Conservation (phyloP, 2,888 invertebrate genomes). For the Melanotus villosus region DNA sequence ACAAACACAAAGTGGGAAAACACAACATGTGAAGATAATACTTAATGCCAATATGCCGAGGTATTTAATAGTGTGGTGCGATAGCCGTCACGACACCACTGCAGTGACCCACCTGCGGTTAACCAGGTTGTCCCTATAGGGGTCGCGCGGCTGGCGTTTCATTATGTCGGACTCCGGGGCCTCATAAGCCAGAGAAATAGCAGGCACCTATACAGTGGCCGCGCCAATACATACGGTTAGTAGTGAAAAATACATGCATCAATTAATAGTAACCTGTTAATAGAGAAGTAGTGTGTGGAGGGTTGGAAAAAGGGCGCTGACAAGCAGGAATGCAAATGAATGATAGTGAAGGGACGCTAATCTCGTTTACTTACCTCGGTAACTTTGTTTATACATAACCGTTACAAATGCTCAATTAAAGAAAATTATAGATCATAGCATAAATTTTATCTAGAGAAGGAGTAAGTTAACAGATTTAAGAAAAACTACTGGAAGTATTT, state of each 20-base stretch:
- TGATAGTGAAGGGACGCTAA: conserved; percentile 49
- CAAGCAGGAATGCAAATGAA: conserved; percentile 59
- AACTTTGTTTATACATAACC: conserved; percentile 30
- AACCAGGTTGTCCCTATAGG: conserved; percentile 98
- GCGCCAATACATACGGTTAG: conserved; percentile 63
- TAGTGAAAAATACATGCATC: conserved; percentile 48
- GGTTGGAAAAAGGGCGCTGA: conserved; percentile 48
- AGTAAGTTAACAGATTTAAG: no score
- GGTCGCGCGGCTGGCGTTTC: conserved; percentile 98
- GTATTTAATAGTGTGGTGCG: conserved; percentile 66
- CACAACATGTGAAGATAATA: conserved; percentile 30
- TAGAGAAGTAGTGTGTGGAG: conserved; percentile 55
- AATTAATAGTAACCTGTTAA: conserved; percentile 50
- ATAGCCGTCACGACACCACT: conserved; percentile 64
- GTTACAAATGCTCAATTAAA: conserved; percentile 14
- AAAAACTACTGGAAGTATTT: no score
- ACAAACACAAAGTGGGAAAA: conserved; percentile 27
- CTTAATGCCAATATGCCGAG: conserved; percentile 58
- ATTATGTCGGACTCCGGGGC: conserved; percentile 99
- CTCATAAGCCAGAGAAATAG: conserved; percentile 99
- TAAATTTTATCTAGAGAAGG: no score
- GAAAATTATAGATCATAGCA: no score
- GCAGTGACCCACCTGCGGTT: conserved; percentile 91
- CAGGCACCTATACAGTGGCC: conserved; percentile 88
- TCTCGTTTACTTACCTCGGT: conserved; percentile 48